Evolutionary conservation across 1,140 invertebrate genomes (phyloP), one percentile per base, ranked within the genome.

Genomic region (Adoxophyes honmai): DNA sequence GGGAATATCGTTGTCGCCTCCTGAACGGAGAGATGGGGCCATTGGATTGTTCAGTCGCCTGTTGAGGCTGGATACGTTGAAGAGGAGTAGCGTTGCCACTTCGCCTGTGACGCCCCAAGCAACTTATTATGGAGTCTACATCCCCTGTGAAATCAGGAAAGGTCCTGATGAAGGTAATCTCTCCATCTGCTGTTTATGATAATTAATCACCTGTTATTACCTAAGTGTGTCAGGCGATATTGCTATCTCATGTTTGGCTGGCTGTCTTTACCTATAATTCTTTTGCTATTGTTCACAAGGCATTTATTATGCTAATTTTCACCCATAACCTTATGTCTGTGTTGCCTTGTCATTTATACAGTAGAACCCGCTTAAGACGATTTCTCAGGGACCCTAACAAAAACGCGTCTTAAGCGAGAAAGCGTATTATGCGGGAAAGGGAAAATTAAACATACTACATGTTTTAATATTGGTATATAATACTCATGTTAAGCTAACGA

Each of bases 141-240:
- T 90, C 72, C 89, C 89, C 8, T 89, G 85, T 64, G 89, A 90
- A 77, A 82, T 85, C 4, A 89, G 87, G 59, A 87, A 87, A 64
- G 87, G 86, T 39, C 81, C 84, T 28, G 88, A 89, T 73, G 85
- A 89, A 87, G 85, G 87, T 90, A 72, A 62, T 44, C 52, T 37
- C n/a, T 2, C 6, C 21, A 28, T 28, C n/a, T n/a, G n/a, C n/a
- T n/a, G 21, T 28, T 28, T 28, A 28, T 6, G n/a, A n/a, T n/a
- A n/a, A n/a, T n/a, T n/a, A 28, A 6, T 28, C 21, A 28, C 21
- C 21, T 28, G 21, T 28, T 28, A 6, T 28, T 28, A 28, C 21
- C 21, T 28, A 28, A 28, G 21, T 28, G 21, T 28, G 21, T 28
- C 21, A 28, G 21, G 21, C 21, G 21, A 28, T 28, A 28, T 28